Conservation (phyloP, 2,888 invertebrate species). For the Polydrusus tereticollis region DNA sequence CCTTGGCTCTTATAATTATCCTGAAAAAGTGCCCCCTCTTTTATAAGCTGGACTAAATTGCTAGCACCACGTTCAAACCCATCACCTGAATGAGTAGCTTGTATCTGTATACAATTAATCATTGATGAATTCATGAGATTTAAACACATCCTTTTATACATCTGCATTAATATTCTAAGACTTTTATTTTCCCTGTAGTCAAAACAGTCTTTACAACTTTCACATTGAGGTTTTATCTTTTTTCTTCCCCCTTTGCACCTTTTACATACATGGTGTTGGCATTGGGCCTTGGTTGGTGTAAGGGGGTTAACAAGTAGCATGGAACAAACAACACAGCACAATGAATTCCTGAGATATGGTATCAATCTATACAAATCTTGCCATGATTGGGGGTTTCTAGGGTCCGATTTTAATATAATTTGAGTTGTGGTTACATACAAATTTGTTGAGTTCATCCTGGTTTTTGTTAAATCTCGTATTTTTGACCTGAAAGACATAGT, state of each 20-base stretch:
- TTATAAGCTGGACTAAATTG: constrained; percentile 81
- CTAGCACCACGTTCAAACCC: constrained; percentile 69
- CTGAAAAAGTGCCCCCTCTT: constrained; percentile 83
- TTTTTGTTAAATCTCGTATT: constrained; percentile 29
- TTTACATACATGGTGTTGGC: constrained; percentile 91
- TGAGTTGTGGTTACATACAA: constrained; percentile 87
- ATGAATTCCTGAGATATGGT: constrained; percentile 86
- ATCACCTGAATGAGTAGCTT: constrained; percentile 70
- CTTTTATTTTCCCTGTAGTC: constrained; percentile 87
- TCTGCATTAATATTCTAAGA: constrained; percentile 84
- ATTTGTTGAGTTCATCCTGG: constrained; percentile 82
- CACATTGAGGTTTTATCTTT: constrained; percentile 86
- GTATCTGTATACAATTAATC: constrained; percentile 71
- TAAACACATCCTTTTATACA: constrained; percentile 90
- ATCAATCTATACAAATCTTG: constrained; percentile 86
- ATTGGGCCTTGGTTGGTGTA: constrained; percentile 81
- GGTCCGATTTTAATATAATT: constrained; percentile 81
- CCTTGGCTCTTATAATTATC: constrained; percentile 82
- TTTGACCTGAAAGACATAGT: constrained; percentile 26
- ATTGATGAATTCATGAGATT: constrained; percentile 82
- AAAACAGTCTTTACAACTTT: constrained; percentile 87
- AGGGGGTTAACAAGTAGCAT: constrained; percentile 86
- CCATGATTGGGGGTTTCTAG: constrained; percentile 80
- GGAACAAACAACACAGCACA: constrained; percentile 92
- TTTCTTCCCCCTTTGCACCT: constrained; percentile 88